Conservation (phyloP, 2,888 invertebrate species). For the Heliothis peltigera region DNA sequence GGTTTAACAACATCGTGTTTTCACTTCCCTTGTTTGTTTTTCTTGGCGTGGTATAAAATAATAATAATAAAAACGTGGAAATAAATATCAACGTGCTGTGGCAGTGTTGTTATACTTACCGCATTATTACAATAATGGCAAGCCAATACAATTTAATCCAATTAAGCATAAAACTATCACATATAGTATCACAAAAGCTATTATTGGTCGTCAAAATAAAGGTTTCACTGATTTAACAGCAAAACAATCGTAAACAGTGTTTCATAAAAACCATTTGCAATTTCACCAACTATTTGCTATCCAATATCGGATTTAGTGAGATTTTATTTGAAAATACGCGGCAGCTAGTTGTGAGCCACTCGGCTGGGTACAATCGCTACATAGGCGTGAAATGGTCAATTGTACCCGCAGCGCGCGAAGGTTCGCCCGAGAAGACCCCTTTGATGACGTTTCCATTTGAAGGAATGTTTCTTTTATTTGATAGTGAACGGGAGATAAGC, state of each 20-base stretch:
- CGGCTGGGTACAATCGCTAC: conserved; percentile 45
- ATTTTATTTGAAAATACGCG: conserved; percentile 51
- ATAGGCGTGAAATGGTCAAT: conserved; percentile 62
- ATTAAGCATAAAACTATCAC: no score
- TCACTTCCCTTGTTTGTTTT: conserved; percentile 17
- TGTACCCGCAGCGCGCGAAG: conserved; percentile 30
- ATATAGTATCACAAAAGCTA: neutral
- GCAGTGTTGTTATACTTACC: no score
- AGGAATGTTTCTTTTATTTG: neutral
- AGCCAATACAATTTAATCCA: no score
- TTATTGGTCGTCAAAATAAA: conserved; percentile 8
- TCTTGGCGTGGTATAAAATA: neutral
- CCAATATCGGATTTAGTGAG: conserved; percentile 50
- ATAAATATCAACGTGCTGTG: neutral
- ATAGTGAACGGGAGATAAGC: neutral
- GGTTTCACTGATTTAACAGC: conserved; percentile 31
- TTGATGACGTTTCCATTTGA: conserved; percentile 7
- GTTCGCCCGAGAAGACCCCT: conserved; percentile 3
- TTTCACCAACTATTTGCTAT: conserved; percentile 51
- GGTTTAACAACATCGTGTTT: conserved; percentile 17
- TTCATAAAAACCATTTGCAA: conserved; percentile 42
- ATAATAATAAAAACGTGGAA: neutral
- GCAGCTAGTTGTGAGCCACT: conserved; percentile 41
- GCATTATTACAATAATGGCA: no score
- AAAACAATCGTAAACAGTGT: conserved; percentile 26